Conservation (phyloP, 2,888 invertebrate genomes). For the Minunthozetes semirufus region DNA sequence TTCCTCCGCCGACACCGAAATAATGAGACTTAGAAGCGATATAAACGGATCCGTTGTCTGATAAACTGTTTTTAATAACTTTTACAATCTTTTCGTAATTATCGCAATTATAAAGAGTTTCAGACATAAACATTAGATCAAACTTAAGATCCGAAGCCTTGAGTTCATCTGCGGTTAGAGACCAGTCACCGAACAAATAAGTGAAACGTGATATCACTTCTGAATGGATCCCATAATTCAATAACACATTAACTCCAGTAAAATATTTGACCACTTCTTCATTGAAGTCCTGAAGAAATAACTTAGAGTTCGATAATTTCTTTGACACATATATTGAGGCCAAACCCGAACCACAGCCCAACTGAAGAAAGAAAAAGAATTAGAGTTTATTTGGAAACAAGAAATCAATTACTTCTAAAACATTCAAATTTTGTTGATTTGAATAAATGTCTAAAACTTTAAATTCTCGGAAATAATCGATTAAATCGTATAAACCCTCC, state of each 20-base stretch:
- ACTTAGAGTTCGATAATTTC: slow-evolving; percentile 57
- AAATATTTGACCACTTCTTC: slow-evolving; percentile 67
- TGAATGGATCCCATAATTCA: slow-evolving; percentile 53
- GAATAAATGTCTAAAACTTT: slow-evolving; percentile 34
- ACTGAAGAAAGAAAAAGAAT: slow-evolving; percentile 45
- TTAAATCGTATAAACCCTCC: slow-evolving; percentile 83
- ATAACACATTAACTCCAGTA: slow-evolving; percentile 72
- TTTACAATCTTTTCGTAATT: slow-evolving; percentile 69
- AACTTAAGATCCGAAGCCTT: slow-evolving; percentile 53
- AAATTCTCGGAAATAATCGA: slow-evolving; percentile 55
- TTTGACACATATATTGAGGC: slow-evolving; percentile 70
- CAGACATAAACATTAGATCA: slow-evolving; percentile 80
- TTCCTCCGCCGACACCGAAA: slow-evolving; percentile 89
- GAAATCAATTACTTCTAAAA: slow-evolving; percentile 58
- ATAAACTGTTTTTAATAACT: slow-evolving; percentile 60
- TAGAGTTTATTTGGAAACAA: neutral
- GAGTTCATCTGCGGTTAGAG: slow-evolving; percentile 45
- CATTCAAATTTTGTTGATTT: slow-evolving; percentile 46
- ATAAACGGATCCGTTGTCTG: slow-evolving; percentile 57
- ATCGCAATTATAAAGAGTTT: slow-evolving; percentile 74
- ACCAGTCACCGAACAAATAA: slow-evolving; percentile 68
- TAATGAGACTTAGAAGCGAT: slow-evolving; percentile 86
- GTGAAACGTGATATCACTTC: slow-evolving; percentile 38
- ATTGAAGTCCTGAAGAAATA: slow-evolving; percentile 93
- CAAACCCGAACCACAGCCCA: slow-evolving; percentile 87